A percentile compares a stretch with the other conserved stretches of the same genome.
phyloP scores from a whole-genome alignment of 1,140 invertebrate species.

The Aphaenogaster floridana region DNA sequence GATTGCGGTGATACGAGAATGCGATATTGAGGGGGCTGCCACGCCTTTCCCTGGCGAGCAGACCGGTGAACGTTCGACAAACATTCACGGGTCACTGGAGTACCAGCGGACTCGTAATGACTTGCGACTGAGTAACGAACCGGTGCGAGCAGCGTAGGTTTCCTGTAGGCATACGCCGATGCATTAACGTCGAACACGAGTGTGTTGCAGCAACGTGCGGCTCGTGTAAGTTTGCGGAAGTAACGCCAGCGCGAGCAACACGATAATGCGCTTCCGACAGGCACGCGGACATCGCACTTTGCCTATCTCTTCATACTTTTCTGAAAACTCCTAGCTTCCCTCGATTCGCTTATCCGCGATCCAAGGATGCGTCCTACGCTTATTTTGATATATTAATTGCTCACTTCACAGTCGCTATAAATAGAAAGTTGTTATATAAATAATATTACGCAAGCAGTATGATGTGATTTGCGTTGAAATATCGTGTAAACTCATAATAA shows the following conservation, averaged over 20 bases:
- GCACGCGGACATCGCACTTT: slow-evolving; percentile 56
- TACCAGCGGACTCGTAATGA: slow-evolving; percentile 74
- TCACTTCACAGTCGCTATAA: slow-evolving; percentile 6
- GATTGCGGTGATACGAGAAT: slow-evolving; percentile 77
- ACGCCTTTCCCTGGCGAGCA: slow-evolving; percentile 83
- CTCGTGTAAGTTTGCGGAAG: slow-evolving; percentile 68
- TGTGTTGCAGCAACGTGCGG: slow-evolving; percentile 43
- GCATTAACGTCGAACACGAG: slow-evolving; percentile 25
- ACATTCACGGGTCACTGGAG: slow-evolving; percentile 83
- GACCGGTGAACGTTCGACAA: slow-evolving; percentile 81
- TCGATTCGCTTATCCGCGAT: not conserved
- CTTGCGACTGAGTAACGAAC: slow-evolving; percentile 74
- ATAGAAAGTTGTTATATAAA: slow-evolving; percentile 58
- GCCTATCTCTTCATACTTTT: slow-evolving; percentile 36
- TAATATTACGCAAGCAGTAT: slow-evolving; percentile 23
- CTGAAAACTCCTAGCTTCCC: slow-evolving; percentile 28
- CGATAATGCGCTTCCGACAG: slow-evolving; percentile 64
- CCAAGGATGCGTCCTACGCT: slow-evolving; percentile 24
- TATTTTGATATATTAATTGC: slow-evolving; percentile 6
- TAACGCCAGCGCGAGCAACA: slow-evolving; percentile 59
- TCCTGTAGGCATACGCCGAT: slow-evolving; percentile 55
- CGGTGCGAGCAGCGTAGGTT: slow-evolving; percentile 66
- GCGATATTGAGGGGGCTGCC: slow-evolving; percentile 78
- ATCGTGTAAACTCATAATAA: not conserved
- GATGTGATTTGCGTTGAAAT: not conserved